A percentile compares a stretch with the other conserved stretches of the same genome.
phyloP scores from a whole-genome alignment of 2,888 invertebrate genomes.

The Cantharis flavilabris region DNA sequence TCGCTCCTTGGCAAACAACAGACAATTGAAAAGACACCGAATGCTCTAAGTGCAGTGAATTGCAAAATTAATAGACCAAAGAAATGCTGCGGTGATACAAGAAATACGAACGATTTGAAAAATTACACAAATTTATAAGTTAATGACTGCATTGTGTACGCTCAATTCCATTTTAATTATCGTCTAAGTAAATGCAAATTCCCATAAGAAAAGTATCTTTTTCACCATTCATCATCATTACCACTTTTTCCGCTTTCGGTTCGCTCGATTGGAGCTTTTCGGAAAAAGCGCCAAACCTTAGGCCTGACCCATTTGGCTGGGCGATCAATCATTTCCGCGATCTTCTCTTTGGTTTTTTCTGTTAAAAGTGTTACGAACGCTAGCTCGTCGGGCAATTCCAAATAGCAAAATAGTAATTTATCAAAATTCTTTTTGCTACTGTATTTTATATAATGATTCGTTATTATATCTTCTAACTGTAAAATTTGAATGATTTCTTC shows the following conservation, averaged over 20 bases:
- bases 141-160: not conserved
- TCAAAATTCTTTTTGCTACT: not conserved
- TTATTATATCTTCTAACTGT: not conserved
- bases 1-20: not conserved
- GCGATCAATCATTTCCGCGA: not conserved
- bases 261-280: not conserved
- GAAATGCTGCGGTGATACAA: not conserved
- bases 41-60: not conserved
- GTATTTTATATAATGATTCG: not conserved
- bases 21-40: not conserved
- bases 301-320: not conserved
- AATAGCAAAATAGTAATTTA: not conserved
- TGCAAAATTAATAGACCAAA: not conserved
- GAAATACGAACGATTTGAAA: not conserved
- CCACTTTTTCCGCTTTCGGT: not conserved
- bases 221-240: not conserved
- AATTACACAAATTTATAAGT: not conserved
- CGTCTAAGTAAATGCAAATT: not conserved
- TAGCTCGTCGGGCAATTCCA: not conserved
- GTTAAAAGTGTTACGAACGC: not conserved
- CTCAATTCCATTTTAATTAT: not conserved
- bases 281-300: not conserved
- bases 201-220: not conserved
- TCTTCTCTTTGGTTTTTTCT: not conserved
- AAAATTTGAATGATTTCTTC: not conserved